A percentile compares a stretch with the other conserved stretches of the same genome.
These are phyloP conservation scores for Drosophila sproati DNA, from an alignment of 1,140 invertebrate genomes.

Conservation along the genomic window DNA sequence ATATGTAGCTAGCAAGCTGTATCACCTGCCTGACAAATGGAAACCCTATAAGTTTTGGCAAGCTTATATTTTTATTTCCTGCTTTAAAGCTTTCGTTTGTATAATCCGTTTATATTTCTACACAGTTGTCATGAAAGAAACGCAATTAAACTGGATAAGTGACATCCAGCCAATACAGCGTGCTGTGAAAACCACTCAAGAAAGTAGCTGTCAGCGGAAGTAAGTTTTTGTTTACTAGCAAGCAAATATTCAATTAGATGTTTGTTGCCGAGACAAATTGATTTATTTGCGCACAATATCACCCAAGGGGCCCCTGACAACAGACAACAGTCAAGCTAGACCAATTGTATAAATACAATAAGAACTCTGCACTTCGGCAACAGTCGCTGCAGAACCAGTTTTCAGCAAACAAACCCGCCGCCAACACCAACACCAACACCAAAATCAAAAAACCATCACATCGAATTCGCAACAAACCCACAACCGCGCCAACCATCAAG, in stretches of 20 bases:
- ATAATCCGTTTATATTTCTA: conserved; percentile 14
- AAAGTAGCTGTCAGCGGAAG: conserved; percentile 69
- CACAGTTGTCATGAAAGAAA: conserved; percentile 47
- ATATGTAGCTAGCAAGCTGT: not conserved
- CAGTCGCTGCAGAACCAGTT: conserved; percentile 68
- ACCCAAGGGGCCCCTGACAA: conserved; percentile 26
- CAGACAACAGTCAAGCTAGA: not conserved
- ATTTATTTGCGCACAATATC: conserved; percentile 61
- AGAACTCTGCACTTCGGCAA: conserved; percentile 69
- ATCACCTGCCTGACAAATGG: not conserved
- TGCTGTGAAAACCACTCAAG: conserved; percentile 69
- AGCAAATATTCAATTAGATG: conserved; percentile 72
- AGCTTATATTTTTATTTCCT: conserved; percentile 34
- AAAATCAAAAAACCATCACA: not conserved
- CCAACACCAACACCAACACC: conserved; percentile 16
- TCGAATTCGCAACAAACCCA: conserved; percentile 17
- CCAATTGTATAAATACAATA: conserved; percentile 70
- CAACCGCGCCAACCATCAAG: conserved; percentile 15
- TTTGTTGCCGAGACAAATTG: conserved; percentile 69
- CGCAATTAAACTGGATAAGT: conserved; percentile 77
- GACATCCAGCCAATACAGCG: conserved; percentile 56
- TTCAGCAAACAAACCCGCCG: conserved; percentile 71
- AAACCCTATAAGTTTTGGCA: conserved; percentile 12
- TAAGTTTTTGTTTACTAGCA: conserved; percentile 55
- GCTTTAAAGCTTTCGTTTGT: conserved; percentile 27